phyloP scores from a whole-genome alignment of 64 coral and sea anemone genomes.

The Porites lutea region DNA sequence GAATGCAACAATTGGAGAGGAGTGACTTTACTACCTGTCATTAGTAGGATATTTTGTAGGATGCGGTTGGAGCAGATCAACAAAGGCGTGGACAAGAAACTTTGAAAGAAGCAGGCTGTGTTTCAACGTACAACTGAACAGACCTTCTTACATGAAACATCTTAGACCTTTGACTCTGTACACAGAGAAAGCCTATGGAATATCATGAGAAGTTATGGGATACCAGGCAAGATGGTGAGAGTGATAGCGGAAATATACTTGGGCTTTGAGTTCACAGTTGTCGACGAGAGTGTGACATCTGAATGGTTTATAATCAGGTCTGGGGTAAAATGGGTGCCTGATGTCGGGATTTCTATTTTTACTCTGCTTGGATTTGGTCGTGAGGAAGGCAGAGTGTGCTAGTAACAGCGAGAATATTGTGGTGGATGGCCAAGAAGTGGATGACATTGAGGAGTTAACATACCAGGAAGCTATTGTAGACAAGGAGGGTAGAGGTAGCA shows the following conservation, averaged over 20 bases:
- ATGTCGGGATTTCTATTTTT: slow-evolving; percentile 14
- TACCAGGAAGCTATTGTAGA: slow-evolving; percentile 11
- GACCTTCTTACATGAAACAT: slow-evolving; percentile 24
- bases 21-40: too few relatives aligned
- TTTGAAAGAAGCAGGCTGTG: neutral
- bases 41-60: too few relatives aligned
- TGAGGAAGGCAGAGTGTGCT: neutral
- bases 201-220: slow-evolving; percentile 3
- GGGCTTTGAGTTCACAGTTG: neutral
- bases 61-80: too few relatives aligned
- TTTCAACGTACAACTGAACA: slow-evolving; percentile 28
- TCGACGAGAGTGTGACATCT: neutral
- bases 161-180: slow-evolving; percentile 7
- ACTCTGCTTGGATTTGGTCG: neutral
- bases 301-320: neutral
- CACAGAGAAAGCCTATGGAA: slow-evolving; percentile 11
- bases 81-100: too few relatives aligned
- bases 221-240: slow-evolving; percentile 5
- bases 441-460: slow-evolving; percentile 9
- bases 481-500: slow-evolving; percentile 7
- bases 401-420: neutral
- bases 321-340: neutral
- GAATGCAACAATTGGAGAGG: too few relatives aligned
- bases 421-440: slow-evolving; percentile 19
- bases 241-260: neutral